Conservation (phyloP, 2,113 vertebrate genomes). For the Gnathonemus echidnorhynchus region DNA sequence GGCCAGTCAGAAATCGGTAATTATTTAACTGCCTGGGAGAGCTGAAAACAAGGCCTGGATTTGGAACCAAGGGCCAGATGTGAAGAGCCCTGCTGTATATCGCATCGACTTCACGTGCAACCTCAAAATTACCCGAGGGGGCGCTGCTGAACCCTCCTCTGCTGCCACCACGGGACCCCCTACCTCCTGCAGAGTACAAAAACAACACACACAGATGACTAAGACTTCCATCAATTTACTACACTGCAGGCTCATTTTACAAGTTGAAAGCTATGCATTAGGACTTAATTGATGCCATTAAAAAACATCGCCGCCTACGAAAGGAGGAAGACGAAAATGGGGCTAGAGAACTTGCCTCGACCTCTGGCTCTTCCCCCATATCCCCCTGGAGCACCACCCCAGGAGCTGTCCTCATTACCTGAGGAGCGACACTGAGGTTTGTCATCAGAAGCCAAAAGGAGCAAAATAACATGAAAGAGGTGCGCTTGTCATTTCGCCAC, state of each 20-base stretch:
- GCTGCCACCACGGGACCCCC: conserved; percentile 32
- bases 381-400: conserved; percentile 22
- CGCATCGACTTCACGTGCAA: not conserved
- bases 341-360: conserved; percentile 35
- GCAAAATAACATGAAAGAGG: not conserved
- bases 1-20: not conserved
- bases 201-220: not conserved
- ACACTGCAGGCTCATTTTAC: not conserved
- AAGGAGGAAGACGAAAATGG: not conserved
- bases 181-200: conserved; percentile 23
- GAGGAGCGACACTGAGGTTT: not conserved
- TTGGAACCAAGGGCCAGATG: not conserved
- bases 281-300: not conserved
- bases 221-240: not conserved
- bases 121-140: conserved; percentile 21
- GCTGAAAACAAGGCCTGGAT: not conserved
- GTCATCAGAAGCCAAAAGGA: not conserved
- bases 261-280: conserved; percentile 8
- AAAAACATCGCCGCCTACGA: not conserved
- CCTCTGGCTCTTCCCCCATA: conserved; percentile 41
- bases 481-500: not conserved
- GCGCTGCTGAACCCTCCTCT: not conserved
- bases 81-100: not conserved
- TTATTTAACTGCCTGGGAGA: not conserved
- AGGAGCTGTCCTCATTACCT: conserved; percentile 25